A percentile compares a stretch with the other conserved stretches of the same genome.
Evolutionary conservation across 2,797 vertebrate species (phyloP).

Genomic region (Phalloptychus januarius): DNA sequence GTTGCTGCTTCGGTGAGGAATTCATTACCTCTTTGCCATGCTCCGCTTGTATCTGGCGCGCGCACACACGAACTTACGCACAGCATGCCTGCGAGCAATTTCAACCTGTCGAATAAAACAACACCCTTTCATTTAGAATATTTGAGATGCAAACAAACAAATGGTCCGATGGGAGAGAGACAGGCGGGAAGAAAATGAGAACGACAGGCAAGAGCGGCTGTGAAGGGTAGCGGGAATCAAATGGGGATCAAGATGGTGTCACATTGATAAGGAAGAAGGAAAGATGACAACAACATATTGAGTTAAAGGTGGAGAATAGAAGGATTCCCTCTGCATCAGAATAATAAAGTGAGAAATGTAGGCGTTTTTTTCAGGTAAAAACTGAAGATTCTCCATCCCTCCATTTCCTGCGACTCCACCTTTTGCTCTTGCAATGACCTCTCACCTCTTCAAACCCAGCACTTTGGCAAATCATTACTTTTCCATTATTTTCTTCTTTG

Average conservation of each 20-base stretch:
- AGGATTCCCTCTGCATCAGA: slow-evolving; percentile 5
- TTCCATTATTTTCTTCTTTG: slow-evolving; percentile 34
- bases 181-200: slow-evolving; percentile 15
- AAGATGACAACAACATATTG: slow-evolving; percentile 6
- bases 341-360: slow-evolving; percentile 25
- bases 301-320: slow-evolving; percentile 10
- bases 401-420: neutral
- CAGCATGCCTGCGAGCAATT: slow-evolving; percentile 62
- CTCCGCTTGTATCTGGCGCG: slow-evolving; percentile 47
- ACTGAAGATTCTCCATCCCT: slow-evolving; percentile 1
- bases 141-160: slow-evolving; percentile 73
- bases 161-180: slow-evolving; percentile 51
- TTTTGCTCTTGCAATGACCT: slow-evolving; percentile 17
- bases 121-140: slow-evolving; percentile 67
- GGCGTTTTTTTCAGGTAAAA: slow-evolving; percentile 17
- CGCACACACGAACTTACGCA: slow-evolving; percentile 1
- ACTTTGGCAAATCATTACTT: slow-evolving; percentile 41
- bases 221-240: slow-evolving; percentile 13
- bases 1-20: slow-evolving; percentile 73
- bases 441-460: slow-evolving; percentile 46
- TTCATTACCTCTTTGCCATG: slow-evolving; percentile 75
- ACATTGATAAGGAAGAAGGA: slow-evolving; percentile 42
- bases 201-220: slow-evolving; percentile 10
- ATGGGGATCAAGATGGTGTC: slow-evolving; percentile 18
- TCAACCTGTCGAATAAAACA: slow-evolving; percentile 68